Evolutionary conservation across 2,113 vertebrate species (phyloP).

Genomic region (Procapra przewalskii): DNA sequence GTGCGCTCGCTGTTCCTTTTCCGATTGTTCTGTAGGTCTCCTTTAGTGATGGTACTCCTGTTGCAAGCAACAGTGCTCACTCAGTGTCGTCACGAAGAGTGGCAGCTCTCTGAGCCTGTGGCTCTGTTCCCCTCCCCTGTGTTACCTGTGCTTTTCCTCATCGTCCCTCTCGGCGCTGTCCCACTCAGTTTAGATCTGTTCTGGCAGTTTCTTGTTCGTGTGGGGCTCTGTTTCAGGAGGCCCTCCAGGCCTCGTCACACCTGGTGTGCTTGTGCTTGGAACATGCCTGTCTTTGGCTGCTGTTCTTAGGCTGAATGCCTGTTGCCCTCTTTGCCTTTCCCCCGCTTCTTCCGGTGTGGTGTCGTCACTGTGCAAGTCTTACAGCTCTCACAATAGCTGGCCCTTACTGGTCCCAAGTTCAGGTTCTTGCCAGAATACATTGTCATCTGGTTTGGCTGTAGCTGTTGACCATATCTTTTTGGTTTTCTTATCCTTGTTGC

Average conservation of each 20-base stretch:
- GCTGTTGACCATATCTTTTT: background rate
- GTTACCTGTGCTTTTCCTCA: background rate
- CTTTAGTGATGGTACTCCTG: background rate
- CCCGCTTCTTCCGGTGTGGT: background rate
- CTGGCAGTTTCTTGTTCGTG: background rate
- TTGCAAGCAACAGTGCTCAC: background rate
- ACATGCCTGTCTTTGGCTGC: background rate
- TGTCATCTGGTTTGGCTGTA: background rate
- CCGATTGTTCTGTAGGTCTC: background rate
- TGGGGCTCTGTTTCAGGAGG: background rate
- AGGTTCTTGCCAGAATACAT: background rate
- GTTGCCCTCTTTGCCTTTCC: background rate
- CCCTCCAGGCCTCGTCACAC: background rate
- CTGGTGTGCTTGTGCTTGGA: background rate
- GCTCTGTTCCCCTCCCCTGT: background rate
- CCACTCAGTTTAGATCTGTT: background rate
- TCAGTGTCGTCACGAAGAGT: background rate
- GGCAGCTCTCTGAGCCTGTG: background rate
- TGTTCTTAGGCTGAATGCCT: background rate
- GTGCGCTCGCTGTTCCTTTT: background rate
- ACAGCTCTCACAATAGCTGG: background rate
- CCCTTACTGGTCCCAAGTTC: background rate
- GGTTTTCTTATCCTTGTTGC: background rate
- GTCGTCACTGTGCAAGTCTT: background rate
- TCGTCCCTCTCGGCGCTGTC: background rate